phyloP scores from a whole-genome alignment of 2,797 vertebrate species.

The Spheniscus humboldti region DNA sequence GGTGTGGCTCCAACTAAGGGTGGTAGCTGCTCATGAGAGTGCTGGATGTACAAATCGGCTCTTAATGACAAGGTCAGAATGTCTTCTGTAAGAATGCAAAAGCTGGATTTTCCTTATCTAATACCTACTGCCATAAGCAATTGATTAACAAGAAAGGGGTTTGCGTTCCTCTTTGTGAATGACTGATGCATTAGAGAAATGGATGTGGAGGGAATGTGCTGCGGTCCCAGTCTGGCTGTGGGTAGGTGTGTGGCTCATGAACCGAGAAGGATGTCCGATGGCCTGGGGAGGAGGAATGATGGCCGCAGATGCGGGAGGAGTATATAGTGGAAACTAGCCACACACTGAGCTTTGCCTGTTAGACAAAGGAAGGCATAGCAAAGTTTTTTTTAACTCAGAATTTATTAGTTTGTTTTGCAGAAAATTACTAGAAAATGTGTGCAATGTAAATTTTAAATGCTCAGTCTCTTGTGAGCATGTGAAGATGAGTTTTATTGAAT shows the following conservation, averaged over 20 bases:
- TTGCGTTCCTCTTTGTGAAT: neutral
- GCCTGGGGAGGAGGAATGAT: neutral
- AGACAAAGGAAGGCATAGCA: neutral
- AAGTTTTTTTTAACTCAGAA: neutral
- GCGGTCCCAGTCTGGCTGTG: neutral
- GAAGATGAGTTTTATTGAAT: neutral
- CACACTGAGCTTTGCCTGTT: neutral
- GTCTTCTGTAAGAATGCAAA: neutral
- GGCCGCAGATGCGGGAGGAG: neutral
- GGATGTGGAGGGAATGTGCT: fast-evolving
- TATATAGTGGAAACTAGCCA: neutral
- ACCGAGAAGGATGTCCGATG: too few relatives aligned
- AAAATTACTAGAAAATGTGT: neutral
- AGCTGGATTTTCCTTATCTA: neutral
- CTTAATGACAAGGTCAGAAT: neutral
- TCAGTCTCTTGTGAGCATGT: neutral
- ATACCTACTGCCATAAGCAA: neutral
- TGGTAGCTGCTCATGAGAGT: neutral
- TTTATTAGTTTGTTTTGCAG: neutral
- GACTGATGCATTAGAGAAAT: neutral
- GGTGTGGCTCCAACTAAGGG: neutral
- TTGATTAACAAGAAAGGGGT: neutral
- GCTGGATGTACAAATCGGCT: neutral
- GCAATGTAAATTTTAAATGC: neutral
- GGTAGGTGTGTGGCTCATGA: neutral